Evolutionary conservation across 2,888 invertebrate genomes (phyloP).

Genomic region (Neuroscelio doddi): DNA sequence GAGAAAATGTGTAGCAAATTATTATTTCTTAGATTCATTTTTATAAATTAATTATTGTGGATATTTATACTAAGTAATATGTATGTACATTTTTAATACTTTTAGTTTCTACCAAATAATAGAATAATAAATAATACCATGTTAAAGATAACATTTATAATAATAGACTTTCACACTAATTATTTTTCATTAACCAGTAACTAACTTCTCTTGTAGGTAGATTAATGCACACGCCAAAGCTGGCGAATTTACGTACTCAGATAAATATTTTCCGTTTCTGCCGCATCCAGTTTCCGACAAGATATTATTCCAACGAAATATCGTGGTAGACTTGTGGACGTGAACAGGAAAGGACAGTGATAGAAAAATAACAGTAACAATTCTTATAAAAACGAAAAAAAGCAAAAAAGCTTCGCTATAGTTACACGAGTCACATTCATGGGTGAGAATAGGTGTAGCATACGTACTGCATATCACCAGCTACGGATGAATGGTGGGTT

Average conservation of each 20-base stretch:
- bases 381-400: slow-evolving; percentile 1
- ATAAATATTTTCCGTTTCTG: slow-evolving; percentile 2
- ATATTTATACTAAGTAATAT: no score
- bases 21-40: no score
- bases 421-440: neutral
- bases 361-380: slow-evolving; percentile 5
- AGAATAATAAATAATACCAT: no score
- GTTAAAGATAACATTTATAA: no score
- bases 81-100: no score
- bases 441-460: neutral
- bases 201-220: neutral
- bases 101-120: no score
- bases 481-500: neutral
- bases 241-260: slow-evolving; percentile 2
- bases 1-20: no score
- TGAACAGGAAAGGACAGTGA: slow-evolving; percentile 2
- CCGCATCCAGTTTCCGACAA: neutral
- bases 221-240: slow-evolving; percentile 2
- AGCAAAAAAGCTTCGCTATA: neutral
- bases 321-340: neutral
- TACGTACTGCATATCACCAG: neutral
- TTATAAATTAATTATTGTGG: no score
- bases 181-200: neutral
- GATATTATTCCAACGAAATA: slow-evolving; percentile 2
- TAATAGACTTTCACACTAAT: no score